Base-by-base conservation (phyloP, 2,888 invertebrate species). In the Cerastoderma edule region DNA sequence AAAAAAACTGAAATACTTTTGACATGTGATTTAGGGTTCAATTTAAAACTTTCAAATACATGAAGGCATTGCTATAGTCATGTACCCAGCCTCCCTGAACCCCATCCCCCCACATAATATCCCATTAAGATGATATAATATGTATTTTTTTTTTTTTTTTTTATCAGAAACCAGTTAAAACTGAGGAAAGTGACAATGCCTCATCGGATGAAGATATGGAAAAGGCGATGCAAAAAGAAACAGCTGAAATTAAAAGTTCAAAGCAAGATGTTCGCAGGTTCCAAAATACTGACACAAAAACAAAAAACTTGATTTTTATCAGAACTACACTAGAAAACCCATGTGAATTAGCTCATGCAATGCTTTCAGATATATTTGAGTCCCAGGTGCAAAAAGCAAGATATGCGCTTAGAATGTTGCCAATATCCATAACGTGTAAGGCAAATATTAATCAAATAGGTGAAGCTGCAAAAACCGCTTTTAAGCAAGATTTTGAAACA, bases 221-320 rank as follows among this genome's bases (percentile, higher is more conserved):
- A 66, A 88, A 87, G 44, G 91, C 91, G 75, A 88, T 92, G 87
- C 86, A 83, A 19, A 90, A 88, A 83, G 92, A 92, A 83, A 88
- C 88, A 57, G 81, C 73, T 57, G 88, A 75, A 35, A 73, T 91
- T 4, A 89, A 89, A 77, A 79, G 85, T 57, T 27, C 54, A 8
- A 53, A 27, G 24, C 33, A 35, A 24, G 24, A 28, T 33, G 73
- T 85, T 46, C 84, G 89, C 67, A 87, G 93, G 74, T 93, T 93
- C 74, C 91, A 90, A 93, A 95, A 95, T 28, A 95, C 97, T 0
- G 95, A 96, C 83, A 96, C 97, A 0, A 96, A 96, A 66, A 96
- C 96, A 0, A 96, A 95, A 63, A 97, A 97, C 92, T 95, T 96
- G 87, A 93, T 98, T 79, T 98, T 98, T 89, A 97, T 98, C 80